Base-by-base conservation (phyloP, 2,888 invertebrate genomes). In the Hyposoter dolosus region DNA sequence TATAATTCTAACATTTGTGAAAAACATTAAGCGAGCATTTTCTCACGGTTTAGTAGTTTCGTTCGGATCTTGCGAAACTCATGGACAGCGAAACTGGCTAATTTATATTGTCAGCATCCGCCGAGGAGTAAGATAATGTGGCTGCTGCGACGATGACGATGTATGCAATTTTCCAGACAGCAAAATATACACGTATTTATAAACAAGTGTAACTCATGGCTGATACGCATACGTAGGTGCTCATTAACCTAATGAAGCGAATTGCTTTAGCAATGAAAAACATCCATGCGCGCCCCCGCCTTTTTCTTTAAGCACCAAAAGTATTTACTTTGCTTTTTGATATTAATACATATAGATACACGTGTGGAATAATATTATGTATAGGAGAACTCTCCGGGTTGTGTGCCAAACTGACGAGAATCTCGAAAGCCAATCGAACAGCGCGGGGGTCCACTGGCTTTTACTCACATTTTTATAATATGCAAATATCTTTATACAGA, bases 221-320 rank as follows among this genome's bases (percentile, higher is more conserved):
- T 40, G 40, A 40, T n/a, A 56, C 35, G 10, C 72, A 80, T 71
- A 75, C 65, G 66, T 72, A 77, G 56, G 71, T 83, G 80, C 79
- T 83, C 85, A 83, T 85, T 85, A 83, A 83, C 82, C 71, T 79
- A 82, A 85, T 83, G 56, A 75, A 79, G 75, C 76, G 66, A 63
- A 71, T 72, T 50, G 50, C 82, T 79, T 80, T 19, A 53, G 56
- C 76, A 80, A 80, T 0, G 10, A 82, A 63, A 60, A 56, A 80
- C 80, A 35, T 77, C 80, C 50, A 79, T 82, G 76, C 65, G 79
- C 82, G 79, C 82, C 82, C 53, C 79, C 80, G 76, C 85, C 80
- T 72, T 76, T 82, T 85, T 85, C 82, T 69, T 72, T 82, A 50
- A 80, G 76, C 76, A 50, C 68, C 72, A 19, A 43, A 35, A 83